Percentiles rank a stretch among this genome's conserved stretches.
Conservation (phyloP, 2,888 invertebrate species). For the Dascillus cervinus region DNA sequence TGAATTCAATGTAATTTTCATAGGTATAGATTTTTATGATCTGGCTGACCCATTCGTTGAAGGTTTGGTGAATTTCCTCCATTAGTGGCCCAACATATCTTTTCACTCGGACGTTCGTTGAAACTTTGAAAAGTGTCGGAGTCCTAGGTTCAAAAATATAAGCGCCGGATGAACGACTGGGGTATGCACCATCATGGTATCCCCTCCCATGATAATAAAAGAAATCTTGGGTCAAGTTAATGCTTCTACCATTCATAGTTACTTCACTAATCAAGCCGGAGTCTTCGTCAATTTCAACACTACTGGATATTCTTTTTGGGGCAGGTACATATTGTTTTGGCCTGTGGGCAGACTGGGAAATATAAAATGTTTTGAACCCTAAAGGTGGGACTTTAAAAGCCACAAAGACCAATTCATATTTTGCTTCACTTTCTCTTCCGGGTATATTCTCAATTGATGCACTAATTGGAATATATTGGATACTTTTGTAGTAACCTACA, state of each 20-base stretch:
- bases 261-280: constrained; percentile 51
- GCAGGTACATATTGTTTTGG: no score
- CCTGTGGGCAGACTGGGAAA: constrained; percentile 27
- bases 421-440: constrained; percentile 56
- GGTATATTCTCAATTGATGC: constrained; percentile 49
- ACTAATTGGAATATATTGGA: constrained; percentile 59
- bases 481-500: no score
- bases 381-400: constrained; percentile 57
- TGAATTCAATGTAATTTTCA: constrained; percentile 55
- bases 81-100: constrained; percentile 53
- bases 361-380: constrained; percentile 58
- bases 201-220: constrained; percentile 63
- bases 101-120: constrained; percentile 29
- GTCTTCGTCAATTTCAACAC: constrained; percentile 41
- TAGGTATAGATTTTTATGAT: constrained; percentile 60
- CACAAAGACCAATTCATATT: constrained; percentile 64
- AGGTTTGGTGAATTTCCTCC: constrained; percentile 64
- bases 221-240: constrained; percentile 54
- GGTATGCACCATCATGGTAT: constrained; percentile 56
- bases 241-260: constrained; percentile 39
- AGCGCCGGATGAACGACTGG: constrained; percentile 79
- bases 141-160: constrained; percentile 77
- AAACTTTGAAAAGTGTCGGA: constrained; percentile 34
- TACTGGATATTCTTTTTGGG: not conserved
- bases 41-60: constrained; percentile 68